phyloP scores from a whole-genome alignment of 2,797 vertebrate species.

The Anniella stebbinsi region DNA sequence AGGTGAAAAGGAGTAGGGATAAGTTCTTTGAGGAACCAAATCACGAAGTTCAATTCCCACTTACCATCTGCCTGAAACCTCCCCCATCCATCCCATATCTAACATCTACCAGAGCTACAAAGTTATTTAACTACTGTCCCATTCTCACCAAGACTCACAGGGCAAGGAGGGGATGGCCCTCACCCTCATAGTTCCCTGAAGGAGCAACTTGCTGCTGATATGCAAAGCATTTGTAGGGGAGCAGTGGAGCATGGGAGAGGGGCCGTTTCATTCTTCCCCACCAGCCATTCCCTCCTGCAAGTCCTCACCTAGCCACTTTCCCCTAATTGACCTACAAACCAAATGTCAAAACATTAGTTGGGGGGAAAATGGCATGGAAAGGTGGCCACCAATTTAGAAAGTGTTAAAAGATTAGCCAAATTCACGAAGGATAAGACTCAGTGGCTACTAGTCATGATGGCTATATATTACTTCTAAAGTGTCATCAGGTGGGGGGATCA shows the following conservation, averaged over 20 bases:
- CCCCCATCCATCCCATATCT: neutral
- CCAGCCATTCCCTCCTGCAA: neutral
- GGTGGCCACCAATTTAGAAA: no score
- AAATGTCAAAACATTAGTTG: neutral
- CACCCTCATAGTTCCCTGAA: no score
- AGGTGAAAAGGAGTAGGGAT: neutral
- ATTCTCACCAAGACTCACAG: no score
- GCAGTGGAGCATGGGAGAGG: neutral
- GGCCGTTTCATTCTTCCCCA: neutral
- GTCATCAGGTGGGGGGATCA: no score
- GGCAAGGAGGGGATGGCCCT: no score
- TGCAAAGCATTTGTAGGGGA: neutral
- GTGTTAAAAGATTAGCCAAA: no score
- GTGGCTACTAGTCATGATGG: no score
- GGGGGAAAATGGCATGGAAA: neutral
- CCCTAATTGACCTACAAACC: neutral
- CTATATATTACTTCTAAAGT: no score
- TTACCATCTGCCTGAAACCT: neutral
- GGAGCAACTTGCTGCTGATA: neutral
- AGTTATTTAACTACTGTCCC: no score
- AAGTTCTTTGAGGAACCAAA: neutral
- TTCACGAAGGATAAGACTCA: no score
- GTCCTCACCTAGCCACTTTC: no score
- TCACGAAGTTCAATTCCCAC: neutral
- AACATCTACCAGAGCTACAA: neutral